Conservation (phyloP, 35 echinoderm and acorn worm genomes). For the Diadema setosum region DNA sequence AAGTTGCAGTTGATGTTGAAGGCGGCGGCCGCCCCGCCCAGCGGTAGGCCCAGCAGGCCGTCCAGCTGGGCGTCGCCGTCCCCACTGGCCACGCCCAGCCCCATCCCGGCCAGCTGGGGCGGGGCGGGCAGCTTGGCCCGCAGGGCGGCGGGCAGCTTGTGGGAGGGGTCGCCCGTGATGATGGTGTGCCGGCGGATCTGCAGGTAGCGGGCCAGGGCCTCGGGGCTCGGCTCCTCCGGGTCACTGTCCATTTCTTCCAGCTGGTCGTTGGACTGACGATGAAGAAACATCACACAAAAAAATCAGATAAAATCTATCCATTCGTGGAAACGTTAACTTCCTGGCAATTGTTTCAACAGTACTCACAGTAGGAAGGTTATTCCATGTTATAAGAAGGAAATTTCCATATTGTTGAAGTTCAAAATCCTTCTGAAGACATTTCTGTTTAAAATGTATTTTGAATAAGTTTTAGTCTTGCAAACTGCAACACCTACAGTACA, state of each 20-base stretch:
- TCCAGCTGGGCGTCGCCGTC: background rate
- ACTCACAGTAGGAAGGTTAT: too few relatives aligned
- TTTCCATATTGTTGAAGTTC: too few relatives aligned
- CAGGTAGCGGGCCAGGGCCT: conserved; percentile 63
- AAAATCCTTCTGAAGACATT: too few relatives aligned
- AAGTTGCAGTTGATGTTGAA: conserved; percentile 50
- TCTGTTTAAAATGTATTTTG: too few relatives aligned
- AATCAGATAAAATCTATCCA: too few relatives aligned
- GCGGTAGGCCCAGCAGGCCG: background rate
- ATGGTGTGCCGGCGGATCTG: conserved; percentile 75
- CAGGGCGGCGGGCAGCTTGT: conserved; percentile 52
- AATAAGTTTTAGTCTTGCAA: too few relatives aligned
- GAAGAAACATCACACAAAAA: background rate
- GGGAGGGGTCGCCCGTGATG: conserved; percentile 65
- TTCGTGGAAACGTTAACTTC: too few relatives aligned
- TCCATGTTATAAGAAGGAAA: too few relatives aligned
- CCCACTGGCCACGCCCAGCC: background rate
- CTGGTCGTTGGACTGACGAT: conserved; percentile 25
- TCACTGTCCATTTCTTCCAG: conserved; percentile 88
- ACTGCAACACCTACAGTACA: too few relatives aligned
- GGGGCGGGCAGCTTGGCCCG: background rate
- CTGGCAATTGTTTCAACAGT: too few relatives aligned
- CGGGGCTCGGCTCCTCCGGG: conserved; percentile 72
- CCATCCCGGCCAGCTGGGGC: background rate
- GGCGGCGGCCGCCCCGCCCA: background rate